phyloP scores from a whole-genome alignment of 2,888 invertebrate genomes.

The Steinernema hermaphroditum region DNA sequence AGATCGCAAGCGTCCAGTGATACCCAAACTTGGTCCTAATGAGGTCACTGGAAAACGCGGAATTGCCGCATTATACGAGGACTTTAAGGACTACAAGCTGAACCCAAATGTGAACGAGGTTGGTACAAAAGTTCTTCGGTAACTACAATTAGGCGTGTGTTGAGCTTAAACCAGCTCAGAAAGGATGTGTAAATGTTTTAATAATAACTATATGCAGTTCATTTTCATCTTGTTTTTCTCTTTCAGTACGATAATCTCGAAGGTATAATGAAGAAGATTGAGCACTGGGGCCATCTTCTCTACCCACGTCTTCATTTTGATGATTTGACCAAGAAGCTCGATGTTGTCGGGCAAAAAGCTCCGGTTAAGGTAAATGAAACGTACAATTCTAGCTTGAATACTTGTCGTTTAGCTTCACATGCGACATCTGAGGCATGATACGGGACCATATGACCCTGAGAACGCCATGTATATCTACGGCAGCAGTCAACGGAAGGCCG shows the following conservation, averaged over 20 bases:
- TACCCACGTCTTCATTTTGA: constrained; percentile 16
- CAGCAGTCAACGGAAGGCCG: neutral
- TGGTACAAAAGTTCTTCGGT: too few relatives aligned
- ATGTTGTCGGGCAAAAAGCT: neutral
- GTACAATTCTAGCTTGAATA: neutral
- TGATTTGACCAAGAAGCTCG: constrained; percentile 8
- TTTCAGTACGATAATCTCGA: constrained; percentile 10
- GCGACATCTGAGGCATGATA: constrained; percentile 2
- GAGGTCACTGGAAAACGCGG: constrained; percentile 11
- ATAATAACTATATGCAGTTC: too few relatives aligned
- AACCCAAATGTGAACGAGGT: neutral
- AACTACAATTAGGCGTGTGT: too few relatives aligned
- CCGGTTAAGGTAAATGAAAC: neutral
- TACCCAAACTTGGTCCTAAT: constrained; percentile 1
- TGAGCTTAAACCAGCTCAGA: neutral
- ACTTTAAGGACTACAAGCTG: constrained; percentile 4
- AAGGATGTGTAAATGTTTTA: neutral
- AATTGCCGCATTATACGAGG: neutral
- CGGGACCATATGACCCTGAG: constrained; percentile 22
- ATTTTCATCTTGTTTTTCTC: neutral
- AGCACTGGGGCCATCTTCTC: constrained; percentile 26
- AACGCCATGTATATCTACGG: neutral
- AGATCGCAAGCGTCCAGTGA: neutral
- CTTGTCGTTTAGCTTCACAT: neutral
- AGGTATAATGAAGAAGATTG: constrained; percentile 5